phyloP scores from a whole-genome alignment of 2,797 vertebrate genomes.

The Myotis myotis region DNA sequence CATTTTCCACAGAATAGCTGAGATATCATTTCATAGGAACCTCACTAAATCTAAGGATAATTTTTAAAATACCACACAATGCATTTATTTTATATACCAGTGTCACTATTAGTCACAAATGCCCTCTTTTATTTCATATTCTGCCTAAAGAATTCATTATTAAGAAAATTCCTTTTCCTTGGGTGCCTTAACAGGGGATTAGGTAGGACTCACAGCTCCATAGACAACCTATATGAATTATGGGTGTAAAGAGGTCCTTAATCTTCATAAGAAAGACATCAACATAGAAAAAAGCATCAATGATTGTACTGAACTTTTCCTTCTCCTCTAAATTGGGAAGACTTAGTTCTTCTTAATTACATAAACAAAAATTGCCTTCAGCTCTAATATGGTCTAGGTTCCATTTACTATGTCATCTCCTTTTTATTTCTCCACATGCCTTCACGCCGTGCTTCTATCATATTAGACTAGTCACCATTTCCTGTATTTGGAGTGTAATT shows the following conservation, averaged over 20 bases:
- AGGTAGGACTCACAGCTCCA: too few relatives aligned
- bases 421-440: neutral
- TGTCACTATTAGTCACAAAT: neutral
- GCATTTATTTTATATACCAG: neutral
- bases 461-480: neutral
- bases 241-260: neutral
- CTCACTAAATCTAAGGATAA: neutral
- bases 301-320: neutral
- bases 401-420: neutral
- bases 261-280: neutral
- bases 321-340: neutral
- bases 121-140: neutral
- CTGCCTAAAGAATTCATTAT: neutral
- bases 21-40: neutral
- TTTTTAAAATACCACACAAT: neutral
- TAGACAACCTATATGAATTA: neutral
- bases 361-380: neutral
- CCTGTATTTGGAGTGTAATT: neutral
- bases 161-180: neutral
- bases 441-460: neutral
- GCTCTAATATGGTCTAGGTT: neutral
- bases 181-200: neutral
- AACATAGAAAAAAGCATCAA: neutral
- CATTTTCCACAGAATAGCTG: neutral
- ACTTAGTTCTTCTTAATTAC: neutral